phyloP scores from a whole-genome alignment of 2,797 vertebrate genomes.

The Neopelma chrysocephalum region DNA sequence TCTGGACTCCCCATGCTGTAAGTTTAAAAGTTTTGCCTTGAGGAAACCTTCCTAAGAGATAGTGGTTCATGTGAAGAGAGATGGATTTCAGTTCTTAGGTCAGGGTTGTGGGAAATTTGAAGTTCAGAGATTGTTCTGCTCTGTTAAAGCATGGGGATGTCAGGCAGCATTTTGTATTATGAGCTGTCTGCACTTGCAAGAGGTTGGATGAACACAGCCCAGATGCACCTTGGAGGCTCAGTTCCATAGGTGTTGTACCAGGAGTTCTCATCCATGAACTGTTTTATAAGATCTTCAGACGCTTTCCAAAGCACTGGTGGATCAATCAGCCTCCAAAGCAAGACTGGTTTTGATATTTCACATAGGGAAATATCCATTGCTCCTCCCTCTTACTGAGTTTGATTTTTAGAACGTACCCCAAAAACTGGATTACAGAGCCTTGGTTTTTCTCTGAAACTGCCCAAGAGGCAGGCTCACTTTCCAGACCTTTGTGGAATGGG shows the following conservation, averaged over 20 bases:
- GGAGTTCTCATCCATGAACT: neutral
- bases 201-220: neutral
- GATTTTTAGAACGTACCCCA: neutral
- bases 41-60: neutral
- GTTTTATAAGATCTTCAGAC: neutral
- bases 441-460: neutral
- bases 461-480: neutral
- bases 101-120: neutral
- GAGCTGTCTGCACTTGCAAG: neutral
- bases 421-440: neutral
- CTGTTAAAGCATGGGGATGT: neutral
- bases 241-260: neutral
- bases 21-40: neutral
- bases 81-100: neutral
- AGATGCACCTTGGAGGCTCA: neutral
- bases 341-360: neutral
- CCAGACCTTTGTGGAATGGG: neutral
- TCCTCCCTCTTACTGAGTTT: neutral
- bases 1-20: neutral
- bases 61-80: neutral
- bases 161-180: neutral
- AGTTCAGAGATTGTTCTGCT: neutral
- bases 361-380: neutral
- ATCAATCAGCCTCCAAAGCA: neutral
- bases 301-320: neutral